These are phyloP conservation scores for Lampropteryx suffumata DNA, from an alignment of 2,888 invertebrate species.

Conservation along the genomic window DNA sequence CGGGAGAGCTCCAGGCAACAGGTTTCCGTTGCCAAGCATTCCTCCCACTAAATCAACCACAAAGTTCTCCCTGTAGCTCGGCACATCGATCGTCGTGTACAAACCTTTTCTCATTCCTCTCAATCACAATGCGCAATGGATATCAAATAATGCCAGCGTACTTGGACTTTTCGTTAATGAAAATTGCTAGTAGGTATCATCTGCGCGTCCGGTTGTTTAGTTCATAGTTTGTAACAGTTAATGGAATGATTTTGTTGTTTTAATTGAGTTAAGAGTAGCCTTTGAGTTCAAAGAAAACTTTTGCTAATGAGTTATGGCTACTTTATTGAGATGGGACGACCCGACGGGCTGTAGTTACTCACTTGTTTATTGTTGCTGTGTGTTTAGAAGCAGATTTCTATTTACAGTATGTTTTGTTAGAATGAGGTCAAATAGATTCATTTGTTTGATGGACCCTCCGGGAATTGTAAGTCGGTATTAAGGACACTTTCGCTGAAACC, in stretches of 20 bases:
- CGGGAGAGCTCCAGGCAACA: conserved; percentile 48
- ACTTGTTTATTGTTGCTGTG: conserved; percentile 2
- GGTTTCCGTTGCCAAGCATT: conserved; percentile 51
- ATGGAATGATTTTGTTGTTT: conserved; percentile 14
- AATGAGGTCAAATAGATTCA: conserved; percentile 12
- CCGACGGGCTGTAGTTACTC: neutral
- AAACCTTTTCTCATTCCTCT: neutral
- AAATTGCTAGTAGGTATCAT: conserved; percentile 36
- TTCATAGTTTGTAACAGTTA: conserved; percentile 22
- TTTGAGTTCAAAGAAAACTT: conserved; percentile 3
- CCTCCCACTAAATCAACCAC: conserved; percentile 26
- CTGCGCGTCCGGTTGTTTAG: conserved; percentile 19
- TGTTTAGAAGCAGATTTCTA: neutral
- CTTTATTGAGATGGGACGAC: neutral
- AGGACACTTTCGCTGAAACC: no score
- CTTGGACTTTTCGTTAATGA: conserved; percentile 31
- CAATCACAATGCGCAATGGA: conserved; percentile 16
- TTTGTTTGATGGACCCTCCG: conserved; percentile 9
- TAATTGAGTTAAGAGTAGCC: neutral
- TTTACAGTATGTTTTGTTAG: conserved; percentile 1
- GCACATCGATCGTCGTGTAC: conserved; percentile 16
- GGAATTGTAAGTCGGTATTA: neutral
- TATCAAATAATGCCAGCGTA: neutral
- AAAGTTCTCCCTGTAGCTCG: conserved; percentile 3
- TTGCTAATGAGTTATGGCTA: conserved; percentile 3